phyloP scores from a whole-genome alignment of 2,888 invertebrate genomes.

The Linnaemya vulpina region DNA sequence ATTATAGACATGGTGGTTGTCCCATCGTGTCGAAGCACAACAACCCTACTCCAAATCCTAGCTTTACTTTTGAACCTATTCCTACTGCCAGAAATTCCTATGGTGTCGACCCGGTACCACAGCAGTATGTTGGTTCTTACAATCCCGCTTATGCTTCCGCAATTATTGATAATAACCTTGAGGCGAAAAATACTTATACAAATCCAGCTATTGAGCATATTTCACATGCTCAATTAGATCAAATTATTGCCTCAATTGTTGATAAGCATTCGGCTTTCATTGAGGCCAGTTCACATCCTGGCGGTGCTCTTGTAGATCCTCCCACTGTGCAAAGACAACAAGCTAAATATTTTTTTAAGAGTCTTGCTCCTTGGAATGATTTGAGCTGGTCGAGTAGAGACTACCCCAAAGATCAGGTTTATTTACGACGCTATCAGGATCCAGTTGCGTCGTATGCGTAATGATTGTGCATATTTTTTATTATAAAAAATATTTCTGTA shows the following conservation, averaged over 20 bases:
- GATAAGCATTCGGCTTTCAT: slow-evolving; percentile 78
- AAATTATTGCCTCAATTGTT: slow-evolving; percentile 78
- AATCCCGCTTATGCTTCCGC: slow-evolving; percentile 42
- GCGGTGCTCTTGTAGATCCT: slow-evolving; percentile 77
- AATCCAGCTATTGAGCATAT: slow-evolving; percentile 24
- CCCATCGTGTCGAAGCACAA: background rate
- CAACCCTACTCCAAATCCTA: slow-evolving; percentile 45
- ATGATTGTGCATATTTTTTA: background rate
- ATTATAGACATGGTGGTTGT: slow-evolving; percentile 53
- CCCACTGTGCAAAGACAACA: slow-evolving; percentile 76
- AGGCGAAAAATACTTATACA: slow-evolving; percentile 10
- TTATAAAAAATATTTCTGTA: background rate
- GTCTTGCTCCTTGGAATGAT: slow-evolving; percentile 76
- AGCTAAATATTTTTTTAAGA: slow-evolving; percentile 77
- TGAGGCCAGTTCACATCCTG: slow-evolving; percentile 74
- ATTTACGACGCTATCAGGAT: slow-evolving; percentile 20
- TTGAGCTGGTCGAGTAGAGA: slow-evolving; percentile 69
- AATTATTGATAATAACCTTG: slow-evolving; percentile 1
- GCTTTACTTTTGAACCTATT: slow-evolving; percentile 26
- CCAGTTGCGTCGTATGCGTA: background rate
- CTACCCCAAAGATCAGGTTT: slow-evolving; percentile 6
- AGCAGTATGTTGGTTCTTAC: slow-evolving; percentile 75
- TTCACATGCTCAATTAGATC: slow-evolving; percentile 77
- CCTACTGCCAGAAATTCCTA: background rate
- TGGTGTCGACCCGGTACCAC: slow-evolving; percentile 72